These are phyloP conservation scores for Carassius auratus DNA, from an alignment of 2,113 vertebrate species.

Conservation along the genomic window DNA sequence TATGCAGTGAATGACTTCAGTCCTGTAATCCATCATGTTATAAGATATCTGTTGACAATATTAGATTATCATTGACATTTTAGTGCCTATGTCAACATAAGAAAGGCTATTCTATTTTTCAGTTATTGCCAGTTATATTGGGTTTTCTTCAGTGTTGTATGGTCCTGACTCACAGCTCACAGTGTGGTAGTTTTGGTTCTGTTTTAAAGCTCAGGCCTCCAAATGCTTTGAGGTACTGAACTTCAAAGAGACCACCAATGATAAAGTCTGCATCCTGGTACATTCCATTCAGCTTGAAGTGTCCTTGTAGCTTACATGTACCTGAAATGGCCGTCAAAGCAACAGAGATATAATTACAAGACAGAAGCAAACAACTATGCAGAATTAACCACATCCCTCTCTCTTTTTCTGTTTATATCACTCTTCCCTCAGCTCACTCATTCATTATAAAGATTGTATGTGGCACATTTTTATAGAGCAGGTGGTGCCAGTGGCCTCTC, in stretches of 20 bases:
- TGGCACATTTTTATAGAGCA: neutral
- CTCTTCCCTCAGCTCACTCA: neutral
- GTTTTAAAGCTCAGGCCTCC: slow-evolving; percentile 61
- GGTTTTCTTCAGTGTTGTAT: neutral
- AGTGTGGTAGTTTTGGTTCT: slow-evolving; percentile 61
- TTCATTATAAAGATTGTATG: neutral
- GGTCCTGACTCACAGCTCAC: slow-evolving; percentile 63
- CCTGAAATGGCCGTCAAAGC: neutral
- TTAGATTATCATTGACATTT: neutral
- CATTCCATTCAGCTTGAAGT: slow-evolving; percentile 56
- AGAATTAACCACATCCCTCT: slow-evolving; percentile 28
- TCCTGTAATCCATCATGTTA: neutral
- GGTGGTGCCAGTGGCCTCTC: neutral
- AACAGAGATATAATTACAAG: neutral
- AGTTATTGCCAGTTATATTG: neutral
- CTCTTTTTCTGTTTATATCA: neutral
- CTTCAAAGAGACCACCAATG: slow-evolving; percentile 68
- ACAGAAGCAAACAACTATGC: slow-evolving; percentile 2
- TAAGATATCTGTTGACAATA: neutral
- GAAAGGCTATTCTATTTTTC: neutral
- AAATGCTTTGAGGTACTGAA: slow-evolving; percentile 60
- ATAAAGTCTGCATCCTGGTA: slow-evolving; percentile 58
- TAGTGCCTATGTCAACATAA: neutral
- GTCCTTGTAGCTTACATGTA: slow-evolving; percentile 53
- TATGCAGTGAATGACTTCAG: neutral